Base-by-base conservation (phyloP, 2,888 invertebrate genomes). In the Busseola fusca region DNA sequence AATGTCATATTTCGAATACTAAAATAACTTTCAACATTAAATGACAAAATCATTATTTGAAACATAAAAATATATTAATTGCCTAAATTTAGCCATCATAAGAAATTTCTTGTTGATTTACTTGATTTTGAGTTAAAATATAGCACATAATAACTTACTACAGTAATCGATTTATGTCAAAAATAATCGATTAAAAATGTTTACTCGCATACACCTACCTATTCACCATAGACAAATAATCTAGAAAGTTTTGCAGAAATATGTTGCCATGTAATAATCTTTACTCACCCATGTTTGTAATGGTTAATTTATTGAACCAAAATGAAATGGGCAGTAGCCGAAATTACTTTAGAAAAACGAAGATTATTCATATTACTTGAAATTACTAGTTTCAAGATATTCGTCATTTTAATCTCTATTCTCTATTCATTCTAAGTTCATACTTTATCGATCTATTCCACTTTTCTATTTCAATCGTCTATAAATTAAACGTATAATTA, bases 171-270 rank as follows among this genome's bases (percentile, higher is more conserved):
- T 59, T n/a, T 18, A 14, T 0, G 34, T 21, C 25, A 50, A 56
- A 10, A 0, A 6, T 3, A 52, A 72, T 84, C 76, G 74, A 73
- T 71, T 64, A 1, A 16, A 52, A 14, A 48, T 21, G 0, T 45
- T 37, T 12, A 42, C 42, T 69, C 58, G 34, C 0, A 16, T 14
- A 60, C 59, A 1, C 82, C 27, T 74, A 56, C 76, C 83, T 83
- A 84, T 56, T 42, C 1, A 45, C 48, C 83, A 83, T 73, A 83
- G 81, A 84, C 81, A 60, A 80, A 64, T 6, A 67, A 67, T 72
- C 57, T 76, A 64, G 72, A 80, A 74, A 60, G 64, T 80, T 80
- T 74, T 63, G 34, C 30, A 57, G 54, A 45, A 52, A 50, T 52
- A 64, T 80, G 69, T 63, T 83, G 69, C 60, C 70, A 77, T 27